Evolutionary conservation across 2,888 invertebrate species (phyloP), one percentile per base, ranked within the genome.

Genomic region (Eurytoma adleriae): DNA sequence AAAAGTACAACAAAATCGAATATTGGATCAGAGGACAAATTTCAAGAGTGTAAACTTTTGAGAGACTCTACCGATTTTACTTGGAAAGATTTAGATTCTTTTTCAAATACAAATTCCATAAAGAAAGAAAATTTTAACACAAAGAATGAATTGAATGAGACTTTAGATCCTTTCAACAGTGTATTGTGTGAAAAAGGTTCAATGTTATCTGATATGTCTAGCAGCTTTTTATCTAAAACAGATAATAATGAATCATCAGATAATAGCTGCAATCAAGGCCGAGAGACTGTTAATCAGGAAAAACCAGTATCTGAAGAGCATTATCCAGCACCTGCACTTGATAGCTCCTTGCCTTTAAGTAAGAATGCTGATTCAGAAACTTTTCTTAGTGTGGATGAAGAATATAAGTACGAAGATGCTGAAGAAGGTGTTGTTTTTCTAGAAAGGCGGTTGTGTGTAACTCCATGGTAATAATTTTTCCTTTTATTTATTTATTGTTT

Each of bases 341-440:
- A 68, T 57, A 13, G 69, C 16, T 64, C 52, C 18, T 76, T 30
- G n/a, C 40, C 24, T 54, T 73, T 56, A 7, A 20, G 30, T 20
- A 62, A 24, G 48, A 76, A 72, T 2, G 5, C 59, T 27, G 66
- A 70, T 59, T 75, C 61, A 18, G 83, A 83, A 50, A 91, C 93
- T 62, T 90, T 93, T 75, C 92, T 93, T 0, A 93, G 92, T 84
- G 92, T 95, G 68, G 93, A 94, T 2, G 96, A 96, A 86, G 94
- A 96, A 82, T 96, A 96, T 86, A 94, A 94, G 71, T 96, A 96
- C 86, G 93, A 94, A 40, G 96, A 96, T 87, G 91, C 92, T 76
- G 94, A 95, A 67, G 93, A 95, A 85, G 94, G 94, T 67, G 92
- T 96, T 0, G 93, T 94, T 4, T 92, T 96, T 64, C 93, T 94